Percentiles rank a stretch among this genome's conserved stretches.
Evolutionary conservation across 2,113 vertebrate genomes (phyloP).

Genomic region (Apus apus): DNA sequence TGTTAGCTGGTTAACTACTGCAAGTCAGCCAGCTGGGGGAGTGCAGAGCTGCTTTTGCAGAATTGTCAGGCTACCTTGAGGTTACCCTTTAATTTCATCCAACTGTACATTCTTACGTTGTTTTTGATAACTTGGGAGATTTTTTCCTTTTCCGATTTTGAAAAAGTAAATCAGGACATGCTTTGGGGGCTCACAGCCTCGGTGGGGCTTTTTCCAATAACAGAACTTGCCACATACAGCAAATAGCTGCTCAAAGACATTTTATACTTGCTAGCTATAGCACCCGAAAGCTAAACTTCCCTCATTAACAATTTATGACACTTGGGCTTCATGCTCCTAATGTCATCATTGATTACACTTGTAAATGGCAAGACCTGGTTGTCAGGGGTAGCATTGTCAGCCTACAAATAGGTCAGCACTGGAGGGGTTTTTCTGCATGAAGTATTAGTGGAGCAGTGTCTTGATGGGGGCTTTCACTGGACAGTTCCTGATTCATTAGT

Average conservation of each 20-base stretch:
- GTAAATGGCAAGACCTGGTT: background rate
- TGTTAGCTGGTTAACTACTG: background rate
- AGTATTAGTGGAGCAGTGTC: background rate
- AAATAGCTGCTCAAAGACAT: background rate
- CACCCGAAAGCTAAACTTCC: background rate
- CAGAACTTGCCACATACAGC: background rate
- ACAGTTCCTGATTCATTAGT: background rate
- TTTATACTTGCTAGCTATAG: background rate
- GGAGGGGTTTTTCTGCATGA: background rate
- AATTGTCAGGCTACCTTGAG: background rate
- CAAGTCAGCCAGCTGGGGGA: background rate
- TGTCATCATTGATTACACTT: background rate
- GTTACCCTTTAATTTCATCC: background rate
- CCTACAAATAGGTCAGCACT: background rate
- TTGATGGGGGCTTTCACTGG: background rate
- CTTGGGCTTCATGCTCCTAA: background rate
- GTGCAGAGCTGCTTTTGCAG: background rate
- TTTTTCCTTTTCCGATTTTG: background rate
- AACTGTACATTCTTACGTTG: background rate
- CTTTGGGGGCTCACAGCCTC: background rate
- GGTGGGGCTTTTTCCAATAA: background rate
- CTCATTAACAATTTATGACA: conserved; percentile 22
- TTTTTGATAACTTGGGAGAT: background rate
- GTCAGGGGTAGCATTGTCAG: background rate
- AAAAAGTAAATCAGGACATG: conserved; percentile 9